Evolutionary conservation across 2,888 invertebrate species (phyloP), one percentile per base, ranked within the genome.

Genomic region (Hemithea aestivaria): DNA sequence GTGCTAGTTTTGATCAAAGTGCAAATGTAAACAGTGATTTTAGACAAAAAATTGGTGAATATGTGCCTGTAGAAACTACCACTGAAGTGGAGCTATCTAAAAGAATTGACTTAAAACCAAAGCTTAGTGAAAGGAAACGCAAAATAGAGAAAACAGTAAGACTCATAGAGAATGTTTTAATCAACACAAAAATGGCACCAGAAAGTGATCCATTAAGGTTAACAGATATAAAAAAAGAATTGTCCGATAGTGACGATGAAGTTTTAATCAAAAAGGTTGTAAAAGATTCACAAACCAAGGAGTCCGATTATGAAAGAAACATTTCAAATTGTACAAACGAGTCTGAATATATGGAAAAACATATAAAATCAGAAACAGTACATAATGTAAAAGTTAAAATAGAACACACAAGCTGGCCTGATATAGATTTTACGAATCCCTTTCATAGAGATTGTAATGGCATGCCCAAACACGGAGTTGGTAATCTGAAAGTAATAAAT

Each of bases 371-470:
- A 7, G 38, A 30, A 33, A 4, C 16, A 2, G 25, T 39, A 0
- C 44, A 57, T 11, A 30, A 53, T 1, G 25, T 69, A 1, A 43
- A 61, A 21, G 51, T 76, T 0, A 75, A 76, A 53, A 45, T 67
- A 0, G 78, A 77, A 32, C 34, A 48, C 0, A 12, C 58, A 0
- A 58, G 53, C 23, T 63, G 66, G 53, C 49, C 49, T 0, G 71
- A 72, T 6, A 41, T 52, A 1, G 68, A 72, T 1, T 52, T 45
- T 4, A 32, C 11, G 1, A 41, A 44, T 10, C 79, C 81, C 0
- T 84, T 75, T 40, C 51, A 60, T 2, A 66, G 59, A 23, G 85
- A 85, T 34, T 20, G 35, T 6, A 63, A 74, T 28, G 80, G 75
- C 0, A 51, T 71, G 0, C 40, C 45, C 0, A 58, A 56, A 12